These are phyloP conservation scores for Teleogryllus occipitalis DNA, from an alignment of 1,140 invertebrate genomes.

Conservation along the genomic window DNA sequence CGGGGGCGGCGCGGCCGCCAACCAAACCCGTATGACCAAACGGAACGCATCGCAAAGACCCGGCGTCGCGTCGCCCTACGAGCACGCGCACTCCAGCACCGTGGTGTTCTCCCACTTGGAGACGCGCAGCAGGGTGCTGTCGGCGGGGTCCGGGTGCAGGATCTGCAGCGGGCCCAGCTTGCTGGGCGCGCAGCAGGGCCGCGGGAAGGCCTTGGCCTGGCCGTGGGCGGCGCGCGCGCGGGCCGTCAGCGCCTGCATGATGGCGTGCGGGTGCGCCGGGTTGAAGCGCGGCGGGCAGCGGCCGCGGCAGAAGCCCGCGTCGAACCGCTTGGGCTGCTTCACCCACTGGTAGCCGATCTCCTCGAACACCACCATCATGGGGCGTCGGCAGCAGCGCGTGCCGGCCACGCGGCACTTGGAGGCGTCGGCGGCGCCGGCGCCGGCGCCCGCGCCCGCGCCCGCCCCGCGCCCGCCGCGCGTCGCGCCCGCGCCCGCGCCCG, in stretches of 20 bases:
- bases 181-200: conserved; percentile 62
- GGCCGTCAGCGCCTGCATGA: conserved; percentile 60
- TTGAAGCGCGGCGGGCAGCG: conserved; percentile 60
- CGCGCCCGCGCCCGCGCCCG: too few species aligned
- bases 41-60: too few species aligned
- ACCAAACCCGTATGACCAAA: too few species aligned
- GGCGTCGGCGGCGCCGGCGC: conserved; percentile 39
- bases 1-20: too few species aligned
- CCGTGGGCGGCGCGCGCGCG: conserved; percentile 38
- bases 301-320: conserved; percentile 64
- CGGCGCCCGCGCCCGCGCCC: conserved; percentile 30
- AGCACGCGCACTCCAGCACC: conserved; percentile 65
- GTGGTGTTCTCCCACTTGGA: conserved; percentile 63
- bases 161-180: conserved; percentile 58
- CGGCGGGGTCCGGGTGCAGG: conserved; percentile 54
- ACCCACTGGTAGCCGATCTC: conserved; percentile 63
- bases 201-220: conserved; percentile 39
- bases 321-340: conserved; percentile 58
- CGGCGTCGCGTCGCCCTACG: conserved; percentile 37
- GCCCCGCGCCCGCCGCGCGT: neutral
- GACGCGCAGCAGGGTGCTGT: conserved; percentile 53
- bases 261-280: conserved; percentile 60
- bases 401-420: conserved; percentile 42
- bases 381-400: conserved; percentile 55
- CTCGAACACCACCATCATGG: conserved; percentile 54